Conservation (phyloP, 2,888 invertebrate species). For the Eurytoma adleriae region DNA sequence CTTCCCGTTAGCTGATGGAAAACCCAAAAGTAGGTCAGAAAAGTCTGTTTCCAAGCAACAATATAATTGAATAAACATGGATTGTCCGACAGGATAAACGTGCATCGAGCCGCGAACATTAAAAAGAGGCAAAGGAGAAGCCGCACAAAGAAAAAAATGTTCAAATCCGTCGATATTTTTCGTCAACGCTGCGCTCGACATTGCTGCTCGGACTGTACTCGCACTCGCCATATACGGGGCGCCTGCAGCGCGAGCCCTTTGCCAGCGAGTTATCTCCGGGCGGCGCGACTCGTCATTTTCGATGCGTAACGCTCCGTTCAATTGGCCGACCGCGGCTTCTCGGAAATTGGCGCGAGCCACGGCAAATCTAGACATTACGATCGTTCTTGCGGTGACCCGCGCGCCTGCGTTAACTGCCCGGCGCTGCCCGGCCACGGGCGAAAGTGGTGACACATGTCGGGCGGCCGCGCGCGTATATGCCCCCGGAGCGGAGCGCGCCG, state of each 20-base stretch:
- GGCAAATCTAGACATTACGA: slow-evolving; percentile 30
- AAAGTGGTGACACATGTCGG: slow-evolving; percentile 33
- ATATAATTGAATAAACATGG: too few species aligned
- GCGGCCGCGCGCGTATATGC: too few species aligned
- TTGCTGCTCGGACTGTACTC: neutral
- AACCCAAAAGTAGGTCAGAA: too few species aligned
- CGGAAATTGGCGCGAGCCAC: slow-evolving; percentile 55
- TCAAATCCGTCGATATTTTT: too few species aligned
- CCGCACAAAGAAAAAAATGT: too few species aligned
- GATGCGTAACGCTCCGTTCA: slow-evolving; percentile 70
- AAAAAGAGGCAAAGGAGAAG: too few species aligned
- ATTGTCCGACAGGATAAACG: too few species aligned
- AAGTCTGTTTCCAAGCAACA: too few species aligned
- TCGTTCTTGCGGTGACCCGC: slow-evolving; percentile 34
- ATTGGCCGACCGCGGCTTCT: slow-evolving; percentile 60
- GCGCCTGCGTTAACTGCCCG: slow-evolving; percentile 6
- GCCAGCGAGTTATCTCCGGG: neutral
- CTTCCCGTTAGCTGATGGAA: too few species aligned
- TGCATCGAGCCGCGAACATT: too few species aligned
- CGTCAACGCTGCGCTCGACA: neutral
- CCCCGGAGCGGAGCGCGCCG: too few species aligned
- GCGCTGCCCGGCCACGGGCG: neutral
- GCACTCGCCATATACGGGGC: neutral
- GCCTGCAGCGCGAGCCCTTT: neutral
- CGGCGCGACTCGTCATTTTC: slow-evolving; percentile 51